Base-by-base conservation (phyloP, 1,140 invertebrate genomes). In the Drosophila malerkotliana region DNA sequence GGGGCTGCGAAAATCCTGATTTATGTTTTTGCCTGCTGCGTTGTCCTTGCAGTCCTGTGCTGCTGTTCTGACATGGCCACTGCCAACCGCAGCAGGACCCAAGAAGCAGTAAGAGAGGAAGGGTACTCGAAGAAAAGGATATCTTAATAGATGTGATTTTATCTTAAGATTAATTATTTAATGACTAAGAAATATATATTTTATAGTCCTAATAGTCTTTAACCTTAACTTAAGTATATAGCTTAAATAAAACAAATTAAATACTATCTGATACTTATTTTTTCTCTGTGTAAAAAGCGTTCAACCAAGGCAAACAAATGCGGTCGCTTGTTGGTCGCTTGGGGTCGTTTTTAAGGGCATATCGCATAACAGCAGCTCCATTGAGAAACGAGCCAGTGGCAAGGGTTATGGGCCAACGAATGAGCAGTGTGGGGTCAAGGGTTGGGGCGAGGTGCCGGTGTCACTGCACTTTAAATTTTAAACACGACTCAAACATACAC, bases 1-100 rank as follows among this genome's bases (percentile, higher is more conserved):
- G 68, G 61, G 74, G 82, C 82, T 82, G 78, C 64, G 82, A 85
- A 87, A 87, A 87, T 87, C 82, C 82, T 88, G 82, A 87, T 87
- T 87, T 87, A 87, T 87, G 82, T 87, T 73, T 69, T 44, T 82
- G 83, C 83, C 83, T 60, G 82, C 82, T 87, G 82, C 77, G 79
- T 69, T 75, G 60, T 79, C 72, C 72, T 80, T 81, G 81, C 73
- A 76, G 30, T 87, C 78, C 81, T 80, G 61, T 74, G 64, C 64
- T 76, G 61, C 68, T 68, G 57, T 51, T 71, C 67, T 85, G 64
- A 85, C 81, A 85, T 85, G 81, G 81, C 81, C 81, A 85, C 83
- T 85, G 81, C 82, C 79, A 88, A 82, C 79, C 82, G 71, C 82
- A 87, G 78, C 60, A 73, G 57, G 51, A 63, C 53, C 68, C 73